Conservation (phyloP, 2,888 invertebrate species). For the Deilephila elpenor region DNA sequence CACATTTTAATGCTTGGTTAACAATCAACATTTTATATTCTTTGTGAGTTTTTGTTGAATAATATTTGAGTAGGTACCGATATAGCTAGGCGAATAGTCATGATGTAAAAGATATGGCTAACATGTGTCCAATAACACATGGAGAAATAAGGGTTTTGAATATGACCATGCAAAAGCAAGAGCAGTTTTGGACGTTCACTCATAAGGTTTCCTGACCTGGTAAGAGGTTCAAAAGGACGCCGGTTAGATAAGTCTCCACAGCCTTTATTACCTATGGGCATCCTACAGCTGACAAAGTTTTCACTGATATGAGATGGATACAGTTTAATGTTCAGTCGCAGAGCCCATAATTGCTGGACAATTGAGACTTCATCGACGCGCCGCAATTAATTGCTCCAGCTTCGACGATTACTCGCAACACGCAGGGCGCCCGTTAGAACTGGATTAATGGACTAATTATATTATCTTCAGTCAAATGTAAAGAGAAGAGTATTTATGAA, state of each 20-base stretch:
- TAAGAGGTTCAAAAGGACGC: no score
- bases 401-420: conserved; percentile 17
- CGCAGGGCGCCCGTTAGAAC: neutral
- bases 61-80: neutral
- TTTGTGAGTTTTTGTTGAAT: neutral
- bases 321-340: neutral
- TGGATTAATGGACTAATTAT: neutral
- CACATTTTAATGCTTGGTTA: conserved; percentile 31
- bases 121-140: neutral
- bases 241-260: no score
- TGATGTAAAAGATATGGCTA: neutral
- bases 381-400: neutral
- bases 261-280: no score
- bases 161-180: no score
- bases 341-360: conserved; percentile 2
- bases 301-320: neutral
- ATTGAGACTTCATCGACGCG: conserved; percentile 11
- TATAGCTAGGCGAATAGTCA: no score
- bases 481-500: no score
- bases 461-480: neutral
- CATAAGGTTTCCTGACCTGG: no score
- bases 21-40: conserved; percentile 32
- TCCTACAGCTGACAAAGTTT: neutral
- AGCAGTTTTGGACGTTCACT: no score
- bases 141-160: no score